These are phyloP conservation scores for Arge pagana DNA, from an alignment of 2,888 invertebrate species.

Conservation along the genomic window DNA sequence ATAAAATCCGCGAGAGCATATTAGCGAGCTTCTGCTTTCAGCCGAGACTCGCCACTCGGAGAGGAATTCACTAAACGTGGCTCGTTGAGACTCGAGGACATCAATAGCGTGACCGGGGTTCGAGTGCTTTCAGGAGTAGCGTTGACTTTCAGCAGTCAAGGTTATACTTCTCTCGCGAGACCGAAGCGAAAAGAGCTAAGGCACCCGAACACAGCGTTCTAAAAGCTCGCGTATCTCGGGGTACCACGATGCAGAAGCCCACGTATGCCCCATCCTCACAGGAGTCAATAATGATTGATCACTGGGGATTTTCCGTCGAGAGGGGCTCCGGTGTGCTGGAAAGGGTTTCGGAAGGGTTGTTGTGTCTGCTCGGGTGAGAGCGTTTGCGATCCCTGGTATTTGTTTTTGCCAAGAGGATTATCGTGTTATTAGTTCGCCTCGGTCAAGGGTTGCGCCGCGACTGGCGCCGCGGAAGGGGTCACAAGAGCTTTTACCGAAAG, in stretches of 20 bases:
- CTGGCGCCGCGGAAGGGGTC: slow-evolving; percentile 21
- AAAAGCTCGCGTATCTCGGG: slow-evolving; percentile 4
- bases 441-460: slow-evolving; percentile 42
- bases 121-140: no score
- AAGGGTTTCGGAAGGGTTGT: slow-evolving; percentile 45
- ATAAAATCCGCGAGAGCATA: no score
- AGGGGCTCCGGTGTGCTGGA: slow-evolving; percentile 20
- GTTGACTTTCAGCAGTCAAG: no score
- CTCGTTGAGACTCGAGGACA: no score
- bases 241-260: not conserved
- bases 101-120: no score
- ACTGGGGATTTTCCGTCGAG: slow-evolving; percentile 41
- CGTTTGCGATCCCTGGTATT: slow-evolving; percentile 41
- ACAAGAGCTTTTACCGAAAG: slow-evolving; percentile 34
- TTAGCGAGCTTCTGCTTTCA: no score
- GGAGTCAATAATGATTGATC: slow-evolving; percentile 55
- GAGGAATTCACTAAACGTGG: no score
- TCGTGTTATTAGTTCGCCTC: slow-evolving; percentile 50
- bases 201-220: not conserved
- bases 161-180: no score
- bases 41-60: no score
- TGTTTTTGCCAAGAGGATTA: slow-evolving; percentile 55
- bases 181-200: no score
- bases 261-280: slow-evolving; percentile 20
- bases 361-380: slow-evolving; percentile 22